phyloP scores from a whole-genome alignment of 2,888 invertebrate genomes.

The Euphydryas editha region DNA sequence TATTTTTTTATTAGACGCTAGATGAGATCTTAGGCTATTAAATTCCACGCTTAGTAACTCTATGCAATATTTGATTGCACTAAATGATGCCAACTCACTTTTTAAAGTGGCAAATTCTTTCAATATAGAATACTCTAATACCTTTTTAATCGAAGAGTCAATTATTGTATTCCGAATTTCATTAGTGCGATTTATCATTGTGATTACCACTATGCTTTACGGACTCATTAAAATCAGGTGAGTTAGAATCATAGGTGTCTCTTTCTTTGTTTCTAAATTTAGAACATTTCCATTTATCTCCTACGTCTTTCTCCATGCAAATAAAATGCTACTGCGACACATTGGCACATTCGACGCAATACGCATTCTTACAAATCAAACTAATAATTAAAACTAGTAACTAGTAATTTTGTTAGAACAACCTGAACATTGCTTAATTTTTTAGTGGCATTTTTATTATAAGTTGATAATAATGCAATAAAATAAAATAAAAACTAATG shows the following conservation, averaged over 20 bases:
- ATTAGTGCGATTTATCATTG: neutral
- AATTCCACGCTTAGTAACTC: conserved; percentile 16
- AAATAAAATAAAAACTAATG: too few relatives aligned
- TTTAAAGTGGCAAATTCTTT: conserved; percentile 6
- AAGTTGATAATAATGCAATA: too few relatives aligned
- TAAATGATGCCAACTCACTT: conserved; percentile 2
- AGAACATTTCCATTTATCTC: neutral
- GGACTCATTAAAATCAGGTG: neutral
- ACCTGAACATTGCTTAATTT: too few relatives aligned
- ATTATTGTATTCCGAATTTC: neutral
- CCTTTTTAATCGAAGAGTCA: neutral
- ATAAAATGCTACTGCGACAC: too few relatives aligned
- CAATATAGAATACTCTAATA: neutral
- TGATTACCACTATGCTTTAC: too few relatives aligned
- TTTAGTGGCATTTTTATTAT: too few relatives aligned
- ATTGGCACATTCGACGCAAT: too few relatives aligned
- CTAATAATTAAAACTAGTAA: too few relatives aligned
- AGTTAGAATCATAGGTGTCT: neutral
- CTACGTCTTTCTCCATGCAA: neutral
- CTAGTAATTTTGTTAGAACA: too few relatives aligned
- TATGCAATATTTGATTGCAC: conserved; percentile 11
- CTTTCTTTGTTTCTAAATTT: neutral
- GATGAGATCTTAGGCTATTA: conserved; percentile 15
- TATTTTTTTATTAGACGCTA: too few relatives aligned
- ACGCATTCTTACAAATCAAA: too few relatives aligned